Conservation (phyloP, 2,888 invertebrate genomes). For the Laspeyria flexula region DNA sequence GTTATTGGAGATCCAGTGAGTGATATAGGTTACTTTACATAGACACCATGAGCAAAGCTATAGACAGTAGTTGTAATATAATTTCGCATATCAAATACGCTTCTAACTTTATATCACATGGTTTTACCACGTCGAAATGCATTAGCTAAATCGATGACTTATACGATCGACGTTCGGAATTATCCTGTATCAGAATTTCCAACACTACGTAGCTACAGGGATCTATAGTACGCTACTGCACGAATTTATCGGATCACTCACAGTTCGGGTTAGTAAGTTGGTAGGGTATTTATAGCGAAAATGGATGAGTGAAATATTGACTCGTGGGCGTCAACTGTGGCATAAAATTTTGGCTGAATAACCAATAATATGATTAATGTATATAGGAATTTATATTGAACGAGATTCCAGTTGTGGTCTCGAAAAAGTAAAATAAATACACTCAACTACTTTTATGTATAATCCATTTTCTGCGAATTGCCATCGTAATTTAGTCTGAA, state of each 20-base stretch:
- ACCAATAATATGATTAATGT: too few relatives aligned
- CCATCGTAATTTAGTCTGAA: too few relatives aligned
- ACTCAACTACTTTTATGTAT: too few relatives aligned
- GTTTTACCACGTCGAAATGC: constrained; percentile 29
- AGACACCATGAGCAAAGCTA: too few relatives aligned
- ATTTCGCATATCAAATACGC: background rate
- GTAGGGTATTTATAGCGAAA: background rate
- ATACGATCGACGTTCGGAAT: constrained; percentile 22
- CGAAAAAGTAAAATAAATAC: too few relatives aligned
- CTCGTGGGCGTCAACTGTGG: background rate
- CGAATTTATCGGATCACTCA: constrained; percentile 13
- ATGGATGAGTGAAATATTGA: background rate
- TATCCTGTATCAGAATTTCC: constrained; percentile 16
- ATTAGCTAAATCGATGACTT: constrained; percentile 13
- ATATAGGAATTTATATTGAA: too few relatives aligned
- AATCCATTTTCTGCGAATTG: too few relatives aligned
- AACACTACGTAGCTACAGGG: background rate
- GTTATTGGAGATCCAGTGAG: too few relatives aligned
- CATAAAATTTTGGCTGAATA: too few relatives aligned
- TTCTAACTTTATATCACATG: constrained; percentile 1
- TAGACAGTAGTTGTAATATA: background rate
- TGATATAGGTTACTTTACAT: too few relatives aligned
- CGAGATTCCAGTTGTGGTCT: too few relatives aligned
- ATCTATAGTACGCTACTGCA: constrained; percentile 9
- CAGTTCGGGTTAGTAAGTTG: constrained; percentile 1